A percentile compares a stretch with the other conserved stretches of the same genome.
Evolutionary conservation across 2,797 vertebrate genomes (phyloP).

Genomic region (Sarcoramphus papa): DNA sequence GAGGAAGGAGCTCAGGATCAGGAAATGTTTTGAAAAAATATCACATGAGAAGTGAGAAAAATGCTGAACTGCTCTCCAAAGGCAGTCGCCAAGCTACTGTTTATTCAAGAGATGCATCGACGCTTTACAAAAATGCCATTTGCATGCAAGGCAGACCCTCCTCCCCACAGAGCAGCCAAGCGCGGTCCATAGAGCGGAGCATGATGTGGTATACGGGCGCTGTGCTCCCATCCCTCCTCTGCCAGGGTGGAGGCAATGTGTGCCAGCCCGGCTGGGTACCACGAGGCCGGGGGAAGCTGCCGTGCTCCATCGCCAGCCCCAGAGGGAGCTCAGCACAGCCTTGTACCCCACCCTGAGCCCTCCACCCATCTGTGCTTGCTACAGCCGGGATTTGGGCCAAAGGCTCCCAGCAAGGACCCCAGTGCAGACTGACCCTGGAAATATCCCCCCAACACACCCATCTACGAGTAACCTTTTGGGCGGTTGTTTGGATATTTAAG

Average conservation of each 20-base stretch:
- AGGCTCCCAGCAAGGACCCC: background rate
- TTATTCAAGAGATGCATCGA: background rate
- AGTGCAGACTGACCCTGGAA: background rate
- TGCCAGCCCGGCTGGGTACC: background rate
- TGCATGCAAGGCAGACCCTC: background rate
- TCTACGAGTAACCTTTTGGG: constrained; percentile 13
- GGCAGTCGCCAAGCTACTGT: background rate
- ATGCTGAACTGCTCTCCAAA: background rate
- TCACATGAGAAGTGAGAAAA: background rate
- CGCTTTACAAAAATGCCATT: background rate
- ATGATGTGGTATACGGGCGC: fast-evolving
- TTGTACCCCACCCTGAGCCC: background rate
- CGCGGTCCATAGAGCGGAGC: fast-evolving
- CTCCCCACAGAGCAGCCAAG: background rate
- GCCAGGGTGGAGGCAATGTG: background rate
- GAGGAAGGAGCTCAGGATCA: background rate
- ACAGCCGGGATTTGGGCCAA: background rate
- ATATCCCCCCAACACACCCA: background rate
- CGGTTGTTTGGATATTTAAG: constrained; percentile 52
- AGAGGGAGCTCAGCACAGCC: background rate
- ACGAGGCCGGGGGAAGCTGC: background rate
- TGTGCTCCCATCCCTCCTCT: background rate
- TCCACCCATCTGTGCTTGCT: background rate
- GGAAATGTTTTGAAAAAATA: background rate
- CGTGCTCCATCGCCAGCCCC: fast-evolving